phyloP scores from a whole-genome alignment of 2,797 vertebrate species.

The Lycodopsis pacificus region DNA sequence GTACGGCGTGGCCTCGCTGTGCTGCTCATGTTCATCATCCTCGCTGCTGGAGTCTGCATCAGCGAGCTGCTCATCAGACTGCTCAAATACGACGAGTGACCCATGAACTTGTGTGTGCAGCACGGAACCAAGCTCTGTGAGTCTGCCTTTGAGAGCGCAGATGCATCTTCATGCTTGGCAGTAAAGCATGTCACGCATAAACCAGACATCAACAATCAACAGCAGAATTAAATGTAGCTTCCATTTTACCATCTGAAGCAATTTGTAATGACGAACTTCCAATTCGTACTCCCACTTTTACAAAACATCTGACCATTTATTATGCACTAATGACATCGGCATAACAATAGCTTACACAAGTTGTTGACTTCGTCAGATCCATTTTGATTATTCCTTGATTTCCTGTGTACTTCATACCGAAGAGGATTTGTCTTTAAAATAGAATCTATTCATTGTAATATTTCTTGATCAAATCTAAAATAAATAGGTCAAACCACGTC shows the following conservation, averaged over 20 bases:
- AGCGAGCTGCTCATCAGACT: conserved; percentile 68
- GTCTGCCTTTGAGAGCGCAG: not conserved
- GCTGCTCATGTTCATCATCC: conserved; percentile 74
- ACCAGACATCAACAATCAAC: not conserved
- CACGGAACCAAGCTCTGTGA: conserved; percentile 3
- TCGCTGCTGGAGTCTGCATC: conserved; percentile 73
- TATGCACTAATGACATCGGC: not conserved
- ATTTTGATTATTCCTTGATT: not conserved
- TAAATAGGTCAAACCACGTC: conserved; percentile 1
- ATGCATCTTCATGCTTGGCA: not conserved
- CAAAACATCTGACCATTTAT: conserved; percentile 9
- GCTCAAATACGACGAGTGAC: conserved; percentile 59
- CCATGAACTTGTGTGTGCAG: conserved; percentile 7
- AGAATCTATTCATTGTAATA: not conserved
- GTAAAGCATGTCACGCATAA: not conserved
- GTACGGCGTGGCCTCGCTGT: conserved; percentile 70
- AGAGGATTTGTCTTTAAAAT: conserved; percentile 8
- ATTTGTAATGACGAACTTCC: not conserved
- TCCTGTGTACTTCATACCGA: not conserved
- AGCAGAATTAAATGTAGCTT: not conserved
- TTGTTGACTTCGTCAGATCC: not conserved
- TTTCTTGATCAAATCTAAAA: conserved; percentile 1
- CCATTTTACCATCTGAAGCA: not conserved
- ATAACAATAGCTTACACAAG: not conserved
- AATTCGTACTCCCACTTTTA: conserved; percentile 8